Evolutionary conservation across 2,797 vertebrate species (phyloP), one percentile per base, ranked within the genome.

Genomic region (Gastrophryne carolinensis): DNA sequence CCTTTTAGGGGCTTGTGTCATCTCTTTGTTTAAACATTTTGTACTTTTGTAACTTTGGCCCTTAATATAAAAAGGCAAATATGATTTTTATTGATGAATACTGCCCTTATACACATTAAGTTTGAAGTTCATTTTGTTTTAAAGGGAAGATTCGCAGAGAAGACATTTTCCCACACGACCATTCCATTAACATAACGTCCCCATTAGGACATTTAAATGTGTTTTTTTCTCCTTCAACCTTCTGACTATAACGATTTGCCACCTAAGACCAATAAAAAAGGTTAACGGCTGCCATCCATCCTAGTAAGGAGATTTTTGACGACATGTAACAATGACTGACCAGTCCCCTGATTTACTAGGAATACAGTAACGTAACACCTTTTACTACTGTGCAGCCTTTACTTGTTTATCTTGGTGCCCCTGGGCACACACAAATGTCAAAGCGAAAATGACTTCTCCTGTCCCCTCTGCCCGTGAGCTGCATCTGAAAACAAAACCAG

Each of bases 401-500:
- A 80, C 83, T 81, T 81, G 71, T 85, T 85, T 81, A 23, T 0
- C 86, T 44, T 1, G 12, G 81, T 80, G 39, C 85, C 81, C 87
- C 69, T 68, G 82, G 79, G 56, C 60, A 75, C 81, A 87, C 85
- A 83, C 81, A 80, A 57, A 79, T 75, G 82, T 80, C 82, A 78
- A 47, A 81, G 80, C 84, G 83, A 85, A 86, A 86, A 83, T 81
- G 80, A 73, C 78, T 75, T 73, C 79, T 81, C 80, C 80, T 78
- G 75, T 62, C 79, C 75, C 79, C 79, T 83, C 79, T 87, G 80
- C 85, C 87, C 79, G 84, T 85, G 84, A 86, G 92, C 93, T 91
- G 85, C 92, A 92, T 94, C 92, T 93, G 86, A 81, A 92, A 93
- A 94, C 91, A 94, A 91, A 19, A 92, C 87, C 88, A 71, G 87